Percentiles rank a stretch among this genome's conserved stretches.
These are phyloP conservation scores for Hydrochoerus hydrochaeris DNA, from an alignment of 2,113 vertebrate species.

Conservation along the genomic window DNA sequence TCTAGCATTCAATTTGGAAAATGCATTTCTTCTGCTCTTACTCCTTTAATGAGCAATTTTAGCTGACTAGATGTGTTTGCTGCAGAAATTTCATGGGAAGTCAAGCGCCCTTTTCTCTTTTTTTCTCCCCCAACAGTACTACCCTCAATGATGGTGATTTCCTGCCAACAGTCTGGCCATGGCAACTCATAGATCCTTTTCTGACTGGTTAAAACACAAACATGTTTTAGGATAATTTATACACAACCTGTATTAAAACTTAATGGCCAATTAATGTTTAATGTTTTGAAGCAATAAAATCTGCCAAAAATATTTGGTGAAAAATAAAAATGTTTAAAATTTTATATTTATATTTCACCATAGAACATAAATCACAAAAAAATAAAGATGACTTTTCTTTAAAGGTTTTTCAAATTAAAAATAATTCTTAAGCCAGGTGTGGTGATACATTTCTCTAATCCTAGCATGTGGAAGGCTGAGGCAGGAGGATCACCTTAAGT, in stretches of 20 bases:
- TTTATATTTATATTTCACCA: background rate
- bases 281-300: background rate
- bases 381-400: background rate
- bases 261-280: background rate
- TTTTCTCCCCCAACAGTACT: slow-evolving; percentile 59
- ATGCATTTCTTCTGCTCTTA: slow-evolving; percentile 95
- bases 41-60: slow-evolving; percentile 96
- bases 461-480: background rate
- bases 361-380: background rate
- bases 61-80: slow-evolving; percentile 95
- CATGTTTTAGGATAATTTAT: slow-evolving; percentile 30
- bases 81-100: slow-evolving; percentile 85
- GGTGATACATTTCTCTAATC: background rate
- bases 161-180: slow-evolving; percentile 66
- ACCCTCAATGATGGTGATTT: slow-evolving; percentile 28
- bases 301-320: background rate
- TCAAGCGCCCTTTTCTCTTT: slow-evolving; percentile 75
- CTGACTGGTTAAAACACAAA: slow-evolving; percentile 22
- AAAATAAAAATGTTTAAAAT: background rate
- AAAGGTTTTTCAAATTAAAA: background rate
- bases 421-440: background rate
- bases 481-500: background rate
- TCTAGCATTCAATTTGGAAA: slow-evolving; percentile 98
- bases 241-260: slow-evolving; percentile 12
- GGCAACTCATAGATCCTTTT: slow-evolving; percentile 48